Base-by-base conservation (phyloP, 2,888 invertebrate genomes). In the Hypomecis punctinalis region DNA sequence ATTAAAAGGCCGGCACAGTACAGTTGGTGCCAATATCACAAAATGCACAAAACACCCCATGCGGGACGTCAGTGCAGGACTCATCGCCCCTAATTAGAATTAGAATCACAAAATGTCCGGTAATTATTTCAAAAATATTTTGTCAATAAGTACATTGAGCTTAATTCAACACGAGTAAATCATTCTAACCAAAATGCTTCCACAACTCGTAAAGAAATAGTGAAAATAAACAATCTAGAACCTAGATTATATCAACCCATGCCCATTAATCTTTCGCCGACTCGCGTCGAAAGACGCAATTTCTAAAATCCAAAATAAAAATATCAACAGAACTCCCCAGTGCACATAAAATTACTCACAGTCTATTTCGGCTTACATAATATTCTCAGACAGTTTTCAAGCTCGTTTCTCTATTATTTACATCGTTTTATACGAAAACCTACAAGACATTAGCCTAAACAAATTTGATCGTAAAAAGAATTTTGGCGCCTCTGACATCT, bases 291-390 rank as follows among this genome's bases (percentile, higher is more conserved):
- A 40, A 36, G 55, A 61, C 54, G 49, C 61, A 49, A 43, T 55
- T 55, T 55, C 49, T 49, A 39, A 37, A 49, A 49, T 49, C 40
- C 13, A 62, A 56, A 62, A 62, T 48, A 36, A 61, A 61, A 61
- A 61, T 51, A 56, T 5, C 37, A 6, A 35, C 39, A 45, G 13
- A 54, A 47, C 47, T 37, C 51, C 10, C 33, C 49, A 37, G 33
- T 45, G 49, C 49, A 62, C 8, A 45, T 57, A 52, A 62, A 46
- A 57, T 57, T 37, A 39, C 43, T 51, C 63, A 49, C 46, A 35
- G 45, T 55, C 62, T 62, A 56, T 62, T 62, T 56, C 11, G 8
- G 55, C 55, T 62, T 62, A 62, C 39, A 35, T 56, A 62, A 59
- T 52, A 36, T 39, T 11, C 33, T 43, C 45, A 45, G 63, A 45